phyloP scores from a whole-genome alignment of 2,113 vertebrate species.

The Columba livia region DNA sequence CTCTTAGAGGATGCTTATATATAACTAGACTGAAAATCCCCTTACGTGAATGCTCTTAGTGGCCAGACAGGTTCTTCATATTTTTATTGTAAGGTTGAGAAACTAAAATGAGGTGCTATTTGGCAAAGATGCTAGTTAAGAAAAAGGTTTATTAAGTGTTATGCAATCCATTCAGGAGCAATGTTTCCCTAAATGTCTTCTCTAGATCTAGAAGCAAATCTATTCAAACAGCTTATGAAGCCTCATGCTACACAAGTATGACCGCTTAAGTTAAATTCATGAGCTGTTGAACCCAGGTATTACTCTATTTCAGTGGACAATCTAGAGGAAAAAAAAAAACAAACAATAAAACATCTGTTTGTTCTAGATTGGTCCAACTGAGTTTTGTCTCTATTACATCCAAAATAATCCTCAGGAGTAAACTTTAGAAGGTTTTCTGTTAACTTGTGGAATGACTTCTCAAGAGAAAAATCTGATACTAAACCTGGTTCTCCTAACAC shows the following conservation, averaged over 20 bases:
- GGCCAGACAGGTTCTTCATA: neutral
- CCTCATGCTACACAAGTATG: neutral
- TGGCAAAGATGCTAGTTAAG: slow-evolving; percentile 22
- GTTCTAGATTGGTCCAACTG: neutral
- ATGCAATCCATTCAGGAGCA: neutral
- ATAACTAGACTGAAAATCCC: slow-evolving; percentile 47
- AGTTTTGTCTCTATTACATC: neutral
- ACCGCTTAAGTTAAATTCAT: neutral
- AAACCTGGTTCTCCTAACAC: neutral
- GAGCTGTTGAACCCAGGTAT: neutral
- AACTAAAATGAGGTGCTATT: slow-evolving; percentile 7
- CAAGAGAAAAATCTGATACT: neutral
- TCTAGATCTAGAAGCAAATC: neutral
- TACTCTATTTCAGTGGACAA: neutral
- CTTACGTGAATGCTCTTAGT: neutral
- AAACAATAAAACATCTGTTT: neutral
- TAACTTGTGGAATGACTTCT: neutral
- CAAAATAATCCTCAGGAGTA: neutral
- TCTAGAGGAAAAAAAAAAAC: neutral
- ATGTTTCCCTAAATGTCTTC: neutral
- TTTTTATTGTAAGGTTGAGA: slow-evolving; percentile 19
- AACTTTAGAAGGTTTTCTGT: neutral
- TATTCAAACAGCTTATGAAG: neutral
- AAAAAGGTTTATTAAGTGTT: slow-evolving; percentile 8
- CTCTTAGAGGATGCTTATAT: slow-evolving; percentile 46